Conservation (phyloP, 1,140 invertebrate species). For the Heliconius melpomene region DNA sequence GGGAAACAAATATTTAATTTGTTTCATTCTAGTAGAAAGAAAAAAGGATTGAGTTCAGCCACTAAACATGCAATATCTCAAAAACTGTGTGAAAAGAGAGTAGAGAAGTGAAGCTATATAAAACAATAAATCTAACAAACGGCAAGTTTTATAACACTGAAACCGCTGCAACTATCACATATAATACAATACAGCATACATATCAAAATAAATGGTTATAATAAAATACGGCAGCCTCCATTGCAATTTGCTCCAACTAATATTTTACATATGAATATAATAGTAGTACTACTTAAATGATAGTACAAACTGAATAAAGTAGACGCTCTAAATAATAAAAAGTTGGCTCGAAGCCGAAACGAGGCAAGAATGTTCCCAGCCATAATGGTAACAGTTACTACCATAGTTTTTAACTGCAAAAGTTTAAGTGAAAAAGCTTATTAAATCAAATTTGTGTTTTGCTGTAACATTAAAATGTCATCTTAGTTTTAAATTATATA, state of each 20-base stretch:
- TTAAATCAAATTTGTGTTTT: neutral
- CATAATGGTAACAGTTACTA: conserved; percentile 44
- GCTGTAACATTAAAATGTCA: neutral
- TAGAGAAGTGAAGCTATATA: too few relatives aligned
- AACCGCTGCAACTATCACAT: neutral
- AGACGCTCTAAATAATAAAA: conserved; percentile 65
- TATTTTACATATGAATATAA: conserved; percentile 51
- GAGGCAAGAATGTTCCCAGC: conserved; percentile 50
- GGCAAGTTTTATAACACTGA: neutral
- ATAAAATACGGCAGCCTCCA: conserved; percentile 19
- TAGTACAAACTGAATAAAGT: conserved; percentile 50
- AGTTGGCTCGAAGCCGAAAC: conserved; percentile 53
- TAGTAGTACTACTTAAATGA: conserved; percentile 42
- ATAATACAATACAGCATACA: neutral
- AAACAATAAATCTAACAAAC: too few relatives aligned
- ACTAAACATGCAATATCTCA: too few relatives aligned
- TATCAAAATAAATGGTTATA: neutral
- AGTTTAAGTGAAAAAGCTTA: conserved; percentile 26
- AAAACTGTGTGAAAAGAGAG: too few relatives aligned
- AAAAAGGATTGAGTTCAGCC: too few relatives aligned
- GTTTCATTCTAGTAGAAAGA: too few relatives aligned
- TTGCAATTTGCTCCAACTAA: conserved; percentile 40
- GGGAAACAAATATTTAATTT: too few relatives aligned
- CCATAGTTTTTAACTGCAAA: conserved; percentile 34
- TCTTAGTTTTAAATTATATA: neutral